Percentiles rank a stretch among this genome's conserved stretches.
These are phyloP conservation scores for Felis catus DNA, from an alignment of 2,113 vertebrate genomes.

Conservation along the genomic window DNA sequence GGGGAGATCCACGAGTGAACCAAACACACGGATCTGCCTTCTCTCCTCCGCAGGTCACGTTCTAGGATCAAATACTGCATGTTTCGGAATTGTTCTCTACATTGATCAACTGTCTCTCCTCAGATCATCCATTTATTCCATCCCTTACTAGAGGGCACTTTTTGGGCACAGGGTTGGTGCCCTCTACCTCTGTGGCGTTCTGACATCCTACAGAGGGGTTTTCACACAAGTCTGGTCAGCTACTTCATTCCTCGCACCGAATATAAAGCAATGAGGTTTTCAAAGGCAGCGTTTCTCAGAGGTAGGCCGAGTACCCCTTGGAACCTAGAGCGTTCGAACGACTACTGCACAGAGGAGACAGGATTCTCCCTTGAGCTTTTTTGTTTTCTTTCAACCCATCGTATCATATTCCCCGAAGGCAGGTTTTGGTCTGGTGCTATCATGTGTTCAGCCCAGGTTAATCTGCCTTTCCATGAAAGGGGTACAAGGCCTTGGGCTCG, in stretches of 20 bases:
- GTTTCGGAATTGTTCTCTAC: not conserved
- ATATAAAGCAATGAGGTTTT: not conserved
- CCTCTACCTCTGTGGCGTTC: not conserved
- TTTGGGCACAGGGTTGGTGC: not conserved
- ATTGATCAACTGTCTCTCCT: not conserved
- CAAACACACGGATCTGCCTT: fast-evolving
- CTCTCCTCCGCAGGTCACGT: not conserved
- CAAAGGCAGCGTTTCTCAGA: not conserved
- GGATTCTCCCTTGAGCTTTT: not conserved
- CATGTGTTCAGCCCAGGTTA: not conserved
- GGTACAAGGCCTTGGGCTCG: not conserved
- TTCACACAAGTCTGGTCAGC: not conserved
- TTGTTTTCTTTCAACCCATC: not conserved
- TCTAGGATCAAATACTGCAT: not conserved
- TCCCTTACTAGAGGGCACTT: not conserved
- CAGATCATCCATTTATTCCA: not conserved
- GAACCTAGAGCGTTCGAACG: not conserved
- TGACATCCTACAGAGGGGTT: not conserved
- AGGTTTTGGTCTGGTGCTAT: not conserved
- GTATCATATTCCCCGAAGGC: not conserved
- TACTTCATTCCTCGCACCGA: not conserved
- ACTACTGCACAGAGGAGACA: not conserved
- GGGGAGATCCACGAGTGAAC: not conserved
- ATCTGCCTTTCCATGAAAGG: not conserved
- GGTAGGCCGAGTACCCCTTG: not conserved